Evolutionary conservation across 1,140 invertebrate species (phyloP).

Genomic region (Aplysia californica): DNA sequence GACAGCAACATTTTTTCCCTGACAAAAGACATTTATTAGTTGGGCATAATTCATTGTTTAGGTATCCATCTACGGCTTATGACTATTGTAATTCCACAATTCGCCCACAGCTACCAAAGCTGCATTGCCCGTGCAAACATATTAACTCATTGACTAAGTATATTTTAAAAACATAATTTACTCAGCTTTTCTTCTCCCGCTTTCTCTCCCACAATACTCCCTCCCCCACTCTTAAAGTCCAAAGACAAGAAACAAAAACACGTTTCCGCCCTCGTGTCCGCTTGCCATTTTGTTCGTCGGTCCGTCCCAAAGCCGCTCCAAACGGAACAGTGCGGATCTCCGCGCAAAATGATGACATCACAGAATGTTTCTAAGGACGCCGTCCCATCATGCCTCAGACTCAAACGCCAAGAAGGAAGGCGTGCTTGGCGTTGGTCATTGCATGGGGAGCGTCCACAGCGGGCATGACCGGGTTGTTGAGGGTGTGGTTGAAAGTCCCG

Average conservation of each 20-base stretch:
- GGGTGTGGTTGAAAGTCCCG: slow-evolving; percentile 67
- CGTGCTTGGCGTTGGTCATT: slow-evolving; percentile 53
- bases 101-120: too few relatives aligned
- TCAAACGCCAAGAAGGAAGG: slow-evolving; percentile 64
- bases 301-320: not conserved
- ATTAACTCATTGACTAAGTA: too few relatives aligned
- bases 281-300: not conserved
- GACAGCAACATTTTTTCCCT: too few relatives aligned
- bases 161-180: not conserved
- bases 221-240: not conserved
- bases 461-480: slow-evolving; percentile 64
- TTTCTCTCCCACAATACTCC: not conserved
- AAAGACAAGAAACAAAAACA: too few relatives aligned
- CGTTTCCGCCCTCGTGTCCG: too few relatives aligned
- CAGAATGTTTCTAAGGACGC: not conserved
- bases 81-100: too few relatives aligned
- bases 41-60: too few relatives aligned
- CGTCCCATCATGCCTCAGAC: not conserved
- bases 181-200: not conserved
- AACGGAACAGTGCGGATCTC: not conserved
- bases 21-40: too few relatives aligned
- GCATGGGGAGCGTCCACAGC: slow-evolving; percentile 45
- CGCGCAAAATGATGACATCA: not conserved
- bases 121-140: too few relatives aligned
- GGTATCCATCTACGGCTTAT: too few relatives aligned